Base-by-base conservation (phyloP, 37 sponge, comb jelly and placozoan genomes). In the Spongilla lacustris region DNA sequence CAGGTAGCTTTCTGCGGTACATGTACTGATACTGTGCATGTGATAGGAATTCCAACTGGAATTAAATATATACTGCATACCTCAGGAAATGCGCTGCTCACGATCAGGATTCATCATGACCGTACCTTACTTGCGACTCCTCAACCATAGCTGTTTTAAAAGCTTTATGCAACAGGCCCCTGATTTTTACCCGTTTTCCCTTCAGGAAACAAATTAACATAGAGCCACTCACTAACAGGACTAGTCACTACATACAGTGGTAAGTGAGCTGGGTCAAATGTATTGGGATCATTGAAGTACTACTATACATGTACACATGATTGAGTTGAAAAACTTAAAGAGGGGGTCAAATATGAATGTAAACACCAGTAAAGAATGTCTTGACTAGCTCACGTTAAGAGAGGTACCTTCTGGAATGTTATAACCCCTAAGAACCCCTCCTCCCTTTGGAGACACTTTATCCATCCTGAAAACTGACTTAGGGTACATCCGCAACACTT, bases 201-300 rank as follows among this genome's bases (percentile, higher is more conserved):
- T n/a, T n/a, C n/a, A n/a, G n/a, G n/a, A n/a, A n/a, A n/a, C n/a
- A n/a, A n/a, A n/a, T n/a, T n/a, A 58, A 58, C 11, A 8, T 17
- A 14, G 4, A 58, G 21, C 58, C 58, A 58, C 58, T 17, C 11
- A 8, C 11, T 8, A 58, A 13, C 58, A 58, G 58, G 58, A 58
- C 14, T n/a, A n/a, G n/a, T n/a, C n/a, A 58, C 14, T 58, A 58
- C 58, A 58, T 58, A 58, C 58, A 8, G 58, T 58, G 58, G 58
- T 58, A 76, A 76, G 38, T 49, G 34, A 13, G 32, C 48, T 38
- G 77, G 77, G 36, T 76, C 34, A 33, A 76, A 76, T 33, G 11
- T 27, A 10, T 76, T n/a, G 21, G 77, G 77, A 76, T 76, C 77
- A 29, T 21, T 33, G 34, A 76, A 76, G 36, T 36, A 76, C 24